phyloP scores from a whole-genome alignment of 2,797 vertebrate genomes.

The Mormyrops boulengeri region DNA sequence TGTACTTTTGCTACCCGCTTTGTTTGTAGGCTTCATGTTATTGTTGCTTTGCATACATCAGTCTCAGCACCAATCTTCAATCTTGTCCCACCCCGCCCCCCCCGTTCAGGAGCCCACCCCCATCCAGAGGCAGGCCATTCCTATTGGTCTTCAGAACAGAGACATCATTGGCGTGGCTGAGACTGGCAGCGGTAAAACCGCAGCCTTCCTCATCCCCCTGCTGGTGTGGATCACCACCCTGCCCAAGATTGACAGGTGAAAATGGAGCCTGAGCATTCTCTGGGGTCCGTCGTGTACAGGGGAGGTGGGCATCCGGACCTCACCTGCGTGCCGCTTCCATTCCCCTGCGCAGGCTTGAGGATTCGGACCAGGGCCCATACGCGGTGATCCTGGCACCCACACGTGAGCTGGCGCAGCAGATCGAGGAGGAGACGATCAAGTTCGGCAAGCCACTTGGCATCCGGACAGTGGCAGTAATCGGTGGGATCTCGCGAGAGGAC shows the following conservation, averaged over 20 bases:
- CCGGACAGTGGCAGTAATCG: slow-evolving; percentile 92
- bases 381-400: slow-evolving; percentile 94
- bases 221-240: slow-evolving; percentile 97
- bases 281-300: neutral
- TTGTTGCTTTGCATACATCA: neutral
- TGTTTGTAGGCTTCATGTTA: neutral
- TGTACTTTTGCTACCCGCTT: neutral
- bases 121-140: slow-evolving; percentile 96
- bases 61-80: neutral
- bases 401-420: slow-evolving; percentile 96
- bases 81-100: neutral
- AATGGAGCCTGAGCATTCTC: neutral
- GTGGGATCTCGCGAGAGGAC: slow-evolving; percentile 95
- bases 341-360: slow-evolving; percentile 74
- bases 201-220: slow-evolving; percentile 91
- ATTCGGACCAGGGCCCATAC: slow-evolving; percentile 93
- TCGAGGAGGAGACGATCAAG: slow-evolving; percentile 96
- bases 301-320: neutral
- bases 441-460: slow-evolving; percentile 95
- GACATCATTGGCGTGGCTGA: slow-evolving; percentile 97
- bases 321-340: neutral
- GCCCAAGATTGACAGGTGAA: slow-evolving; percentile 90
- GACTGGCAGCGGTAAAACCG: slow-evolving; percentile 93
- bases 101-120: slow-evolving; percentile 84
- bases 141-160: slow-evolving; percentile 93